These are phyloP conservation scores for Phalloptychus januarius DNA, from an alignment of 2,797 vertebrate species.

Conservation along the genomic window DNA sequence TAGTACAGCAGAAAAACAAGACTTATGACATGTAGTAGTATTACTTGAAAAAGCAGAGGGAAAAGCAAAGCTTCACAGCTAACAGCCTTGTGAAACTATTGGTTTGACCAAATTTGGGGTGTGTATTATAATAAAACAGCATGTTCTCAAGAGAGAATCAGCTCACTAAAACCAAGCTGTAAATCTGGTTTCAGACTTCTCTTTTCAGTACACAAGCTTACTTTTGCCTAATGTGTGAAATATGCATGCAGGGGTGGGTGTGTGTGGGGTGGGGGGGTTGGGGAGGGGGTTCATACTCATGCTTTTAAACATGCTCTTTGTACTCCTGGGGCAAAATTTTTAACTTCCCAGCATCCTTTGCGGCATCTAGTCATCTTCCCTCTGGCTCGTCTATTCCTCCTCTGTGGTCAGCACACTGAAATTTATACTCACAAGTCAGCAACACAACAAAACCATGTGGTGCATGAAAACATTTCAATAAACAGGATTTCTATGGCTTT, in stretches of 20 bases:
- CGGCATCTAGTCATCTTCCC: conserved; percentile 55
- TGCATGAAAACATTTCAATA: not conserved
- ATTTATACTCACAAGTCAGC: not conserved
- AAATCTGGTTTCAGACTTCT: not conserved
- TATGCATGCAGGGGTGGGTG: too few relatives aligned
- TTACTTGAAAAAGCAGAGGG: not conserved
- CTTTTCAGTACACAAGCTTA: conserved; percentile 4
- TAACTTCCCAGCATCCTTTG: conserved; percentile 50
- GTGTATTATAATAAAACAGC: not conserved
- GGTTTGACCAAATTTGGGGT: not conserved
- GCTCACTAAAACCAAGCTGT: conserved; percentile 4
- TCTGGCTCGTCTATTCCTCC: conserved; percentile 51
- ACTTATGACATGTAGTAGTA: not conserved
- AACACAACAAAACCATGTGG: not conserved
- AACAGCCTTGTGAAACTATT: not conserved
- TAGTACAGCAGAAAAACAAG: not conserved
- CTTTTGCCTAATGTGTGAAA: conserved; percentile 22
- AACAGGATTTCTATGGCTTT: not conserved
- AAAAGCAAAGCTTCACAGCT: not conserved
- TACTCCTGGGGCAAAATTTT: conserved; percentile 29
- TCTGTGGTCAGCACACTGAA: conserved; percentile 17
- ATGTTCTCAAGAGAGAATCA: not conserved
- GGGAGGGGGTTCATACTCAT: conserved; percentile 2
- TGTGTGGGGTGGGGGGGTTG: too few relatives aligned
- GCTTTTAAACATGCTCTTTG: conserved; percentile 5